Conservation (phyloP, 1,140 invertebrate genomes). For the Drosophila takahashii region DNA sequence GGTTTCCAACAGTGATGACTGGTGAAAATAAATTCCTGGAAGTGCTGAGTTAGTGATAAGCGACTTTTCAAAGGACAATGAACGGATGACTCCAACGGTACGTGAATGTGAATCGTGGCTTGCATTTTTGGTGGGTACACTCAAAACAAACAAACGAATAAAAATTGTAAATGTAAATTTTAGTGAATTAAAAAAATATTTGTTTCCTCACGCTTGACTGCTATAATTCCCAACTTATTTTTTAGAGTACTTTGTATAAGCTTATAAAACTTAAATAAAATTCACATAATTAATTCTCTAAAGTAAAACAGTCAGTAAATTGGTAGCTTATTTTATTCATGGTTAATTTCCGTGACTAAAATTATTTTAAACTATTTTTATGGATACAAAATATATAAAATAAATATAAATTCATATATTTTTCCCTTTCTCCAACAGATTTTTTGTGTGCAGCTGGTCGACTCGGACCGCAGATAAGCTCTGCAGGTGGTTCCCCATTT, state of each 20-base stretch:
- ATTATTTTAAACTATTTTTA: too few species aligned
- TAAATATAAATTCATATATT: background rate
- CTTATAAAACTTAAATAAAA: too few species aligned
- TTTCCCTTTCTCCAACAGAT: background rate
- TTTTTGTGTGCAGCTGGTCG: constrained; percentile 15
- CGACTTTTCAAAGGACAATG: constrained; percentile 8
- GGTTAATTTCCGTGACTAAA: too few species aligned
- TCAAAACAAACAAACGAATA: background rate
- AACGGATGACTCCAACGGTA: background rate
- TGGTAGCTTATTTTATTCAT: too few species aligned
- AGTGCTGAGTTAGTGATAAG: constrained; percentile 4
- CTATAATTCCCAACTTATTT: too few species aligned
- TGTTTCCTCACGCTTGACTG: too few species aligned
- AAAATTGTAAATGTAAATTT: too few species aligned
- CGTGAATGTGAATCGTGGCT: constrained; percentile 24
- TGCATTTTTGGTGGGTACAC: constrained; percentile 26
- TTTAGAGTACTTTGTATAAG: too few species aligned
- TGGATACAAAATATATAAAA: background rate
- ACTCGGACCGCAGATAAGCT: constrained; percentile 56
- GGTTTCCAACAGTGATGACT: background rate
- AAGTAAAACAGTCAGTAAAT: too few species aligned
- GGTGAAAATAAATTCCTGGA: background rate
- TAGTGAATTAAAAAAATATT: too few species aligned
- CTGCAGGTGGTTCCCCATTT: constrained; percentile 30
- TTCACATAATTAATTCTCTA: too few species aligned